phyloP scores from a whole-genome alignment of 1,140 invertebrate species.

The Achatina immaculata region DNA sequence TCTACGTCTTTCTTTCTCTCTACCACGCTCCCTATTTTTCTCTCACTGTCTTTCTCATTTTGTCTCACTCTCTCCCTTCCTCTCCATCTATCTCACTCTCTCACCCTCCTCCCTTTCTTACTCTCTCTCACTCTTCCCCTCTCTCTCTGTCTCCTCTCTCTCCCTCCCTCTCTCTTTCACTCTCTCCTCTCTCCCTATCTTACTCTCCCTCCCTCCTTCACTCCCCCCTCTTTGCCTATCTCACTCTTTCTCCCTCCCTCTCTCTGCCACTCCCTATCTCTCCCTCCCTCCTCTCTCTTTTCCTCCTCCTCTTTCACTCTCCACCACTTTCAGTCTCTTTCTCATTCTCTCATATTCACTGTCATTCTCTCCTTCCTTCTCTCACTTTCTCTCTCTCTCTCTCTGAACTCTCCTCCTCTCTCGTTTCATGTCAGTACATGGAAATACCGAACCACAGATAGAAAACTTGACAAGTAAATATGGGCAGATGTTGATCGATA shows the following conservation, averaged over 20 bases:
- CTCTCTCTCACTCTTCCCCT: not conserved
- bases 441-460: no score
- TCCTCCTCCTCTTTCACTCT: not conserved
- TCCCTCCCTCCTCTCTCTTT: no score
- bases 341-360: not conserved
- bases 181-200: not conserved
- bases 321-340: not conserved
- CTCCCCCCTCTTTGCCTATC: not conserved
- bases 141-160: not conserved
- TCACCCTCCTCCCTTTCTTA: not conserved
- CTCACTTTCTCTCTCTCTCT: not conserved
- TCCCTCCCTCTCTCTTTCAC: not conserved
- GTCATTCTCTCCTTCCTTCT: not conserved
- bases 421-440: no score
- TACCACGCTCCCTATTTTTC: not conserved
- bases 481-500: no score
- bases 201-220: not conserved
- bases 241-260: not conserved
- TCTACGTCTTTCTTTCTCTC: not conserved
- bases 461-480: no score
- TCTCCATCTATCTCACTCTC: not conserved
- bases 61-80: slow-evolving; percentile 16
- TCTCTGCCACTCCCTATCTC: not conserved
- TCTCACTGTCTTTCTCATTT: slow-evolving; percentile 22
- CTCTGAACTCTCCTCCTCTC: no score